Conservation (phyloP, 2,888 invertebrate species). For the Aproaerema taeniolella region DNA sequence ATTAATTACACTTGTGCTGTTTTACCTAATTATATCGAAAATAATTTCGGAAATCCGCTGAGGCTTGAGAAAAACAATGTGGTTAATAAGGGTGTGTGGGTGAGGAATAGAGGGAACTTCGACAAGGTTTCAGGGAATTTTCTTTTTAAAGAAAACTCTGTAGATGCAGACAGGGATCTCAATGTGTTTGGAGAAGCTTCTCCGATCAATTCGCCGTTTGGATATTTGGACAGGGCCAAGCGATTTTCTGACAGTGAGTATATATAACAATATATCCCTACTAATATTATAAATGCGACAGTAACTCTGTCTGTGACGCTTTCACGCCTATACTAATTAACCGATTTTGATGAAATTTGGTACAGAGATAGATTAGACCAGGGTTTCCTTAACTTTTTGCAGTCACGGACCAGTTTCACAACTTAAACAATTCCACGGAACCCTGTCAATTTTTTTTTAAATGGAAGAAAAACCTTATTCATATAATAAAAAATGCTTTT, state of each 20-base stretch:
- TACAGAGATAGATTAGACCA: too few species aligned
- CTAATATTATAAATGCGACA: neutral
- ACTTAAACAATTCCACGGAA: too few species aligned
- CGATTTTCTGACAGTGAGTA: slow-evolving; percentile 46
- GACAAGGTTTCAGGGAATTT: slow-evolving; percentile 31
- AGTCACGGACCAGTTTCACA: too few species aligned
- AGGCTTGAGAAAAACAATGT: slow-evolving; percentile 49
- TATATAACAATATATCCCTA: neutral
- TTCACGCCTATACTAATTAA: neutral
- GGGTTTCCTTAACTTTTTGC: too few species aligned
- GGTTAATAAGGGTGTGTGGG: slow-evolving; percentile 56
- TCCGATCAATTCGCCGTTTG: slow-evolving; percentile 32
- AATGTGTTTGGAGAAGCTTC: slow-evolving; percentile 34
- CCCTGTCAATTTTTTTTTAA: too few species aligned
- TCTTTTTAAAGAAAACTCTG: slow-evolving; percentile 44
- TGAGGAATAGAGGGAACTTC: slow-evolving; percentile 25
- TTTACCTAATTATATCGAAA: too few species aligned
- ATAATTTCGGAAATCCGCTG: slow-evolving; percentile 34
- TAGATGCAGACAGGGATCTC: slow-evolving; percentile 46
- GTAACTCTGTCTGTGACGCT: neutral
- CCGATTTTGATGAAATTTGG: too few species aligned
- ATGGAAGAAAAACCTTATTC: too few species aligned
- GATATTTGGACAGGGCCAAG: slow-evolving; percentile 42
- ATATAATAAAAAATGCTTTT: too few species aligned
- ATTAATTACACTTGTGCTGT: too few species aligned